Percentiles rank a stretch among this genome's conserved stretches.
phyloP scores from a whole-genome alignment of 1,140 invertebrate genomes.

The Pseudomyrmex cubaensis region DNA sequence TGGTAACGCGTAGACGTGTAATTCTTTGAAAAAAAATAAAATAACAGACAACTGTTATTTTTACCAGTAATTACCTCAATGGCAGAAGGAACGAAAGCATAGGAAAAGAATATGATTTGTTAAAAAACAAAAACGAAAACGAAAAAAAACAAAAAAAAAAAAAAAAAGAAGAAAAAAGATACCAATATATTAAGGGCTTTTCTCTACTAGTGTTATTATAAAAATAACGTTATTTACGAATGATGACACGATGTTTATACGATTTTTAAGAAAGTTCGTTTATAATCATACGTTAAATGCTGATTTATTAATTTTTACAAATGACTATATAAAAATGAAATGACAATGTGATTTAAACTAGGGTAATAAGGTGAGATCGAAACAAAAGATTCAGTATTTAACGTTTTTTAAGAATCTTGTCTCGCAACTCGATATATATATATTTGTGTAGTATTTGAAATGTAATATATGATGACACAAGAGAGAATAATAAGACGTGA shows the following conservation, averaged over 20 bases:
- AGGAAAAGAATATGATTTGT: conserved; percentile 35
- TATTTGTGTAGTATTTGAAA: conserved; percentile 29
- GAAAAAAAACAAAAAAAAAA: background rate
- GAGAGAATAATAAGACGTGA: conserved; percentile 8
- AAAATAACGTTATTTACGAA: conserved; percentile 3
- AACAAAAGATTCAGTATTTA: conserved; percentile 45
- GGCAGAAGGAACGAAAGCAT: background rate
- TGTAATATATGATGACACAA: background rate
- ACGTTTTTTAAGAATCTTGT: conserved; percentile 6
- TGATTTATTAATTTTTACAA: conserved; percentile 25
- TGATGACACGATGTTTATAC: conserved; percentile 23
- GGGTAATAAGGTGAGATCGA: conserved; percentile 15
- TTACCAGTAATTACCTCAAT: conserved; percentile 35
- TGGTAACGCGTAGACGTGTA: conserved; percentile 31
- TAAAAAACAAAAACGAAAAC: conserved; percentile 4
- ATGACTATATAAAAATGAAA: conserved; percentile 12
- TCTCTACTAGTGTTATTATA: background rate
- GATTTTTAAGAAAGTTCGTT: conserved; percentile 4
- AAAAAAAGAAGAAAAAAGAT: conserved; percentile 1
- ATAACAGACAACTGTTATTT: conserved; percentile 20
- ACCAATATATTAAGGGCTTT: conserved; percentile 22
- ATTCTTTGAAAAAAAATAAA: conserved; percentile 25
- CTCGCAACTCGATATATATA: background rate
- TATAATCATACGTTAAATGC: conserved; percentile 12
- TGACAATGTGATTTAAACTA: conserved; percentile 16